Evolutionary conservation across 1,140 invertebrate genomes (phyloP).

Genomic region (Drosophila ficusphila): DNA sequence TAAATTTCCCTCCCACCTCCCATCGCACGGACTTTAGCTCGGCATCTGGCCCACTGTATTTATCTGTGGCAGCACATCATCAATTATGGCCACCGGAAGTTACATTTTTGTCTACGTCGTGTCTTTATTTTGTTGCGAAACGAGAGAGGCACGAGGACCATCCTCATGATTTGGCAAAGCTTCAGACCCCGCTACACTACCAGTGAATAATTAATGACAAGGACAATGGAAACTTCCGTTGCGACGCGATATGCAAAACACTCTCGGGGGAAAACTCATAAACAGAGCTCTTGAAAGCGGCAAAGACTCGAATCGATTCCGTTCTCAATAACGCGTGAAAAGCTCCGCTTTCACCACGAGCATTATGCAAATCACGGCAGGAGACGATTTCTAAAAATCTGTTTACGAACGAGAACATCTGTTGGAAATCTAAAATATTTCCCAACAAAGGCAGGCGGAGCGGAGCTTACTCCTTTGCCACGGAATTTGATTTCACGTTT

Average conservation of each 20-base stretch:
- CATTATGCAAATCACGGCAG: constrained; percentile 70
- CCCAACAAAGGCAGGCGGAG: constrained; percentile 21
- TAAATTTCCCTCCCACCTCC: constrained; percentile 3
- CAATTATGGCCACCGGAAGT: constrained; percentile 77
- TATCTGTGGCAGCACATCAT: constrained; percentile 59
- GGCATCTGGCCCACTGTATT: constrained; percentile 1
- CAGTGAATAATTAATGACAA: constrained; percentile 69
- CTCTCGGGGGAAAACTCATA: constrained; percentile 25
- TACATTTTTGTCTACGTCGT: constrained; percentile 58
- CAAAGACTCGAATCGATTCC: constrained; percentile 26
- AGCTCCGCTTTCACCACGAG: constrained; percentile 20
- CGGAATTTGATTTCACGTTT: constrained; percentile 55
- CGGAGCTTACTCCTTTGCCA: constrained; percentile 13
- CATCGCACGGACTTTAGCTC: too few species aligned
- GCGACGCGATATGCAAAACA: constrained; percentile 30
- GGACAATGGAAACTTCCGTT: constrained; percentile 33
- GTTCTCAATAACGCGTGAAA: constrained; percentile 43
- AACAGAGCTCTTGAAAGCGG: constrained; percentile 14
- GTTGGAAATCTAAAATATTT: constrained; percentile 72
- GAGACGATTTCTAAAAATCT: constrained; percentile 71
- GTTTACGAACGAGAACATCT: constrained; percentile 73
- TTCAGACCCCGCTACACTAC: constrained; percentile 1
- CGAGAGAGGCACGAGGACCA: constrained; percentile 26
- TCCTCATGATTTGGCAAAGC: constrained; percentile 40
- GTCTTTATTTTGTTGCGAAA: constrained; percentile 63